These are phyloP conservation scores for Sinonovacula constricta DNA, from an alignment of 1,140 invertebrate species.

Conservation along the genomic window DNA sequence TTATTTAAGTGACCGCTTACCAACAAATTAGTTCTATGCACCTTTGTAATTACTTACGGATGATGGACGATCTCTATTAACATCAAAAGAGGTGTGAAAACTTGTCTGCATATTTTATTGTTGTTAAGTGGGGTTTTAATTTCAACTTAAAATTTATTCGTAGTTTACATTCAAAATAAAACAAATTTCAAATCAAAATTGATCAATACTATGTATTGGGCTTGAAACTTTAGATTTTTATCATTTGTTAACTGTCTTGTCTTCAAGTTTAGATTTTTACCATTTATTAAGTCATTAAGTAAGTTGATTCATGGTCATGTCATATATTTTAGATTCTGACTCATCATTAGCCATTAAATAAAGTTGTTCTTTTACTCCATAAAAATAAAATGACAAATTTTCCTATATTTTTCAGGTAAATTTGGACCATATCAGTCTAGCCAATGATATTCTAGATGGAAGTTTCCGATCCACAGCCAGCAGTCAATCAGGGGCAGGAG, in stretches of 20 bases:
- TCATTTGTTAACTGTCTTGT: neutral
- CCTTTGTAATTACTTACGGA: no score
- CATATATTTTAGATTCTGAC: neutral
- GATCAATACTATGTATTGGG: no score
- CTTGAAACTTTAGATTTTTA: neutral
- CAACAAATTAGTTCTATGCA: no score
- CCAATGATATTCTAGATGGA: conserved; percentile 55
- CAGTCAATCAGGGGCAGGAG: conserved; percentile 23
- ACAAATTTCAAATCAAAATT: no score
- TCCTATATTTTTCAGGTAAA: conserved; percentile 30
- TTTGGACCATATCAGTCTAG: conserved; percentile 41
- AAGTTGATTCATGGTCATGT: neutral
- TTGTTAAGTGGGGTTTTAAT: no score
- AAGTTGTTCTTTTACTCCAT: neutral
- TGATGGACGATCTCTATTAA: no score
- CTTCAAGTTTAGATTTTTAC: neutral
- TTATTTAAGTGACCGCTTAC: no score
- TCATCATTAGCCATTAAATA: conserved; percentile 13
- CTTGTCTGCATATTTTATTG: no score
- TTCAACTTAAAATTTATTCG: no score
- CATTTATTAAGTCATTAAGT: neutral
- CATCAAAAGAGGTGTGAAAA: no score
- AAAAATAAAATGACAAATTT: neutral
- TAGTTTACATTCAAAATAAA: no score
- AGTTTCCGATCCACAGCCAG: conserved; percentile 45